A percentile compares a stretch with the other conserved stretches of the same genome.
These are phyloP conservation scores for Sylvietta virens DNA, from an alignment of 2,113 vertebrate genomes.

Conservation along the genomic window DNA sequence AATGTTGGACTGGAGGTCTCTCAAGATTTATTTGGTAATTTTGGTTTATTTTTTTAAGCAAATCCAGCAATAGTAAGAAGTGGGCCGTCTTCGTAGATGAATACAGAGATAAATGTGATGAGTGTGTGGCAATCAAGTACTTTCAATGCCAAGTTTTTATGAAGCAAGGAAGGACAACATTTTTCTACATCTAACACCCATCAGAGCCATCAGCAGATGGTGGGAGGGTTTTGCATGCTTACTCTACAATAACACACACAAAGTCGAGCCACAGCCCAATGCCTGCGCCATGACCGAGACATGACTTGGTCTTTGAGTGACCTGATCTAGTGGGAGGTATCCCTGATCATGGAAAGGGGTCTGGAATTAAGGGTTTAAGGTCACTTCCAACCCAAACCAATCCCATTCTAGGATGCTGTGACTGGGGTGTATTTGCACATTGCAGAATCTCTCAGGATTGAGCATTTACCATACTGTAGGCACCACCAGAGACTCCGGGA, in stretches of 20 bases:
- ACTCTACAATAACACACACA: not conserved
- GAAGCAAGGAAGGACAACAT: not conserved
- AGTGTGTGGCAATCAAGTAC: fast-evolving
- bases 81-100: not conserved
- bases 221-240: not conserved
- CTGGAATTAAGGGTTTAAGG: not conserved
- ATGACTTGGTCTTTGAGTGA: not conserved
- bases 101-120: not conserved
- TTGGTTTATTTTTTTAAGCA: not conserved
- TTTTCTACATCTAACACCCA: not conserved
- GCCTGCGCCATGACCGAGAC: fast-evolving
- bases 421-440: fast-evolving
- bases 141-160: not conserved
- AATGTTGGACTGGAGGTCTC: not conserved
- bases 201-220: not conserved
- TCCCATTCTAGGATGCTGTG: not conserved
- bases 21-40: not conserved
- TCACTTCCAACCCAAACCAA: not conserved
- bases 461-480: not conserved
- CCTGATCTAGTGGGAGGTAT: not conserved
- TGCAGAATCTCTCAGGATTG: fast-evolving
- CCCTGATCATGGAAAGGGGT: not conserved
- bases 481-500: not conserved
- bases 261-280: not conserved
- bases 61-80: not conserved